Percentiles rank a stretch among this genome's conserved stretches.
Conservation (phyloP, 2,888 invertebrate species). For the Lasioglossum zephyrum region DNA sequence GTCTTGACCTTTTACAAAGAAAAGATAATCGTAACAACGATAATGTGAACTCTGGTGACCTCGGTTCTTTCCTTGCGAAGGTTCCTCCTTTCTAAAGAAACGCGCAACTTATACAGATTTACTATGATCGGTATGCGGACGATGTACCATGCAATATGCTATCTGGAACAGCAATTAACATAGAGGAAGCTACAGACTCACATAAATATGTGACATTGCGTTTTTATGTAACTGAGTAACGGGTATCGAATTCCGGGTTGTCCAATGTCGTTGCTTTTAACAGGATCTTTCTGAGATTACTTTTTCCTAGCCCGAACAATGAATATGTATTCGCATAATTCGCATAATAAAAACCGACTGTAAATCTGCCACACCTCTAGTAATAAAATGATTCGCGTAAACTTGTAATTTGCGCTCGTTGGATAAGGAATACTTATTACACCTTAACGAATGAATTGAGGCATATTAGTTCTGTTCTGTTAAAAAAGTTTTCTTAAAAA, state of each 20-base stretch:
- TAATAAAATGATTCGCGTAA: background rate
- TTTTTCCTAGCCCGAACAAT: background rate
- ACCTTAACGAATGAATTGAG: background rate
- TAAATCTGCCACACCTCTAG: background rate
- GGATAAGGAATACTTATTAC: background rate
- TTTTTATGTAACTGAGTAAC: slow-evolving; percentile 29
- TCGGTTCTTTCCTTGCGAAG: slow-evolving; percentile 2
- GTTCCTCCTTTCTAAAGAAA: slow-evolving; percentile 9
- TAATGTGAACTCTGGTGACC: slow-evolving; percentile 50
- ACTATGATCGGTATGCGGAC: background rate
- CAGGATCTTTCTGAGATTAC: background rate
- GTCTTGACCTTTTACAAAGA: background rate
- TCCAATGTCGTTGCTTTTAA: background rate
- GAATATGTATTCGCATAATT: background rate
- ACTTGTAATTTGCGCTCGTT: background rate
- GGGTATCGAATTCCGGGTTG: background rate
- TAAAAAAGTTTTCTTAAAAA: background rate
- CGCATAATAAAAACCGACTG: background rate
- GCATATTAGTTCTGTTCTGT: background rate
- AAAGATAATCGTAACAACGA: slow-evolving; percentile 27
- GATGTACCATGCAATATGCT: background rate
- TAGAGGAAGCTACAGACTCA: background rate
- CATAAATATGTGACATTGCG: background rate
- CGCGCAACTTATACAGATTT: background rate
- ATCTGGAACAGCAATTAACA: slow-evolving; percentile 6